Conservation (phyloP, 1,140 invertebrate genomes). For the Drosophila simulans region DNA sequence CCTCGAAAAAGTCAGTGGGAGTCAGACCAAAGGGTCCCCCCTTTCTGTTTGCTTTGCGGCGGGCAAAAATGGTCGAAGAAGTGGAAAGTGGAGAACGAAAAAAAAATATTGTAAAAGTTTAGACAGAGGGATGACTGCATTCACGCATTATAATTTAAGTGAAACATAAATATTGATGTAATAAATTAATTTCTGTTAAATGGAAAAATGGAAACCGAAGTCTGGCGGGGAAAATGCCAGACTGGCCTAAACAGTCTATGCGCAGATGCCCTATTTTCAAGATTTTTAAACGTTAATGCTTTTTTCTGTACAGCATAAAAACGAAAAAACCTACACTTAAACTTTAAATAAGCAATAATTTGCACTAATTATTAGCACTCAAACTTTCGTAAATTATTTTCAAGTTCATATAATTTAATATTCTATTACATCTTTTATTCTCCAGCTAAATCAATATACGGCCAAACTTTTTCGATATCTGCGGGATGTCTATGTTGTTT, state of each 20-base stretch:
- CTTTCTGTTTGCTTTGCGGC: constrained; percentile 63
- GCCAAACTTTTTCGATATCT: background rate
- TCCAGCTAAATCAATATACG: background rate
- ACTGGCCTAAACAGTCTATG: background rate
- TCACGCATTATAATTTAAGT: constrained; percentile 83
- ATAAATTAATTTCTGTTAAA: constrained; percentile 81
- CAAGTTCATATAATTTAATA: background rate
- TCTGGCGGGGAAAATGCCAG: background rate
- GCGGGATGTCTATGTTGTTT: background rate
- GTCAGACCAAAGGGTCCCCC: constrained; percentile 3
- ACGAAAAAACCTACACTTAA: too few species aligned
- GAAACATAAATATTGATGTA: constrained; percentile 83
- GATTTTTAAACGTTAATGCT: background rate
- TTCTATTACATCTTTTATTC: background rate
- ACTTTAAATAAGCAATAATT: too few species aligned
- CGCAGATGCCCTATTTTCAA: background rate
- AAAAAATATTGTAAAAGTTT: constrained; percentile 58
- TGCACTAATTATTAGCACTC: too few species aligned
- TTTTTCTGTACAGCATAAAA: too few species aligned
- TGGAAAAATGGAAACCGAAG: constrained; percentile 46
- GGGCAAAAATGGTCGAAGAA: constrained; percentile 21
- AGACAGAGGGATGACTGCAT: constrained; percentile 69
- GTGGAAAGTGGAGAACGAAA: background rate
- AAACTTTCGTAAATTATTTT: too few species aligned
- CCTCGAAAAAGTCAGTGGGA: constrained; percentile 3